Evolutionary conservation across 2,888 invertebrate genomes (phyloP).

Genomic region (Lacanobia oleracea): DNA sequence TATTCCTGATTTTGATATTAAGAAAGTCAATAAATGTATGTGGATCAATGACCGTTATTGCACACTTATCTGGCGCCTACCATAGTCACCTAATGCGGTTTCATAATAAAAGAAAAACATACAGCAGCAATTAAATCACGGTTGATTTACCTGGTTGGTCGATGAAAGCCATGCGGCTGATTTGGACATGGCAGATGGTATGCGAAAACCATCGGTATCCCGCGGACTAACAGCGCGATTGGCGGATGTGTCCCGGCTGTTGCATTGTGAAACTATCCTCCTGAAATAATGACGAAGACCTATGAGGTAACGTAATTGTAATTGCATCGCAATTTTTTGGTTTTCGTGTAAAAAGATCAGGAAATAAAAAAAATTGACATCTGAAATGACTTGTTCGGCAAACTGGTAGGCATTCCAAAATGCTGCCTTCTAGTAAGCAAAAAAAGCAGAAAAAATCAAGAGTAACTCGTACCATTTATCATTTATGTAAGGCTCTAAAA

Average conservation of each 20-base stretch:
- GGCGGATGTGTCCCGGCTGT: constrained; percentile 84
- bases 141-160: constrained; percentile 79
- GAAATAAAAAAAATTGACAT: neutral
- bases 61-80: too few relatives aligned
- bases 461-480: too few relatives aligned
- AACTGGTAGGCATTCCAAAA: neutral
- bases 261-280: constrained; percentile 87
- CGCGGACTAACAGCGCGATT: constrained; percentile 84
- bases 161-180: constrained; percentile 77
- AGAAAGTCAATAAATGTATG: too few relatives aligned
- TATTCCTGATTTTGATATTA: too few relatives aligned
- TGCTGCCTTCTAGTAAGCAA: neutral
- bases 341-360: neutral
- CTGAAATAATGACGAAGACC: constrained; percentile 68
- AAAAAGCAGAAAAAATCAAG: too few relatives aligned
- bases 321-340: neutral
- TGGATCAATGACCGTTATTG: too few relatives aligned
- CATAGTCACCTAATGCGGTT: neutral
- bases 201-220: constrained; percentile 85
- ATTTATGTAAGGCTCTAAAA: neutral
- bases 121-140: neutral
- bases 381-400: too few relatives aligned
- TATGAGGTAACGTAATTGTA: neutral
- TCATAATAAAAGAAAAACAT: neutral
- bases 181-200: constrained; percentile 80